Conservation (phyloP, 2,797 vertebrate genomes). For the Cottoperca gobio region DNA sequence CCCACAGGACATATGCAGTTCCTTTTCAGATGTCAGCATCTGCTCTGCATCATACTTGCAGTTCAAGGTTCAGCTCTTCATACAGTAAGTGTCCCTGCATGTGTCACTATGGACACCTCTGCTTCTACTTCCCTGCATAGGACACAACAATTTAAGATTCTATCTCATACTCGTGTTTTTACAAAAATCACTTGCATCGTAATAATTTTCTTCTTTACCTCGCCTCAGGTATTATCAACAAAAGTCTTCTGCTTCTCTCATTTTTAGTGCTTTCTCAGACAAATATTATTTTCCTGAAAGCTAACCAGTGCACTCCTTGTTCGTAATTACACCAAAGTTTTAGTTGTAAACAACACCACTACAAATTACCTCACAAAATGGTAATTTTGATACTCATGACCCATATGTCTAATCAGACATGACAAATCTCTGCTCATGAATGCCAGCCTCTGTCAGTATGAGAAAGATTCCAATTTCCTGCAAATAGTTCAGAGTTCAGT, state of each 20-base stretch:
- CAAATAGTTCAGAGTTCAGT: background rate
- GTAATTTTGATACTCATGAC: slow-evolving; percentile 8
- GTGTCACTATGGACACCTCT: background rate
- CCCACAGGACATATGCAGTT: background rate
- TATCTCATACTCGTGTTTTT: background rate
- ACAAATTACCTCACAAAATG: background rate
- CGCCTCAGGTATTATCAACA: background rate
- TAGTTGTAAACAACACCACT: background rate
- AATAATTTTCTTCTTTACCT: background rate
- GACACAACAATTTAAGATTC: background rate
- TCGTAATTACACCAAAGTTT: background rate
- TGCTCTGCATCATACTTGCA: background rate
- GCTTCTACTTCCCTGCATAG: background rate
- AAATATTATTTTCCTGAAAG: background rate
- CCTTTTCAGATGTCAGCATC: background rate
- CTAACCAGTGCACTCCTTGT: background rate
- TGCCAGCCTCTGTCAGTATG: background rate
- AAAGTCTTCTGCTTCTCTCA: background rate
- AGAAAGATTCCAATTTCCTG: background rate
- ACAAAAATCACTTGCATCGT: background rate
- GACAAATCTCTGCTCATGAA: background rate
- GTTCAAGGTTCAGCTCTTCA: too few relatives aligned
- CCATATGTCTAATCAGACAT: slow-evolving; percentile 1
- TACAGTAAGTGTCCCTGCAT: background rate
- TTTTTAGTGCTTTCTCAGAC: background rate